phyloP scores from a whole-genome alignment of 2,113 vertebrate species.

The Tor tambroides region DNA sequence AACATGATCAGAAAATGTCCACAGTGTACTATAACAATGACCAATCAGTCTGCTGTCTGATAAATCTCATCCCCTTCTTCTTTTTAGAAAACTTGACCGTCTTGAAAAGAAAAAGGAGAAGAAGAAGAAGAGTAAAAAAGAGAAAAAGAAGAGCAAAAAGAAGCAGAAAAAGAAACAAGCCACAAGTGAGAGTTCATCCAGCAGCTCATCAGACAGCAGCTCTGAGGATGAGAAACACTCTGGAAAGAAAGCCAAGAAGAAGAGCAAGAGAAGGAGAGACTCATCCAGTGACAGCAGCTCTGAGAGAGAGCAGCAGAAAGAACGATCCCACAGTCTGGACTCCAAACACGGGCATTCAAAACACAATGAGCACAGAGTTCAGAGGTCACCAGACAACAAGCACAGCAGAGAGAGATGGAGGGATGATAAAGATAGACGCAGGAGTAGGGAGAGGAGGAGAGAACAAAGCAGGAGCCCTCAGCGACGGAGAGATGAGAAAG shows the following conservation, averaged over 20 bases:
- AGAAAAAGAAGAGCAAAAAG: conserved; percentile 84
- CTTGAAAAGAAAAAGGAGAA: conserved; percentile 90
- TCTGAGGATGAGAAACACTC: conserved; percentile 73
- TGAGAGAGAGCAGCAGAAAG: conserved; percentile 75
- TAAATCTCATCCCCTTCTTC: background rate
- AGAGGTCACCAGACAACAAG: background rate
- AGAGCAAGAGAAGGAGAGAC: conserved; percentile 80
- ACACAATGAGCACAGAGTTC: conserved; percentile 12
- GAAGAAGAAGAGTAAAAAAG: conserved; percentile 77
- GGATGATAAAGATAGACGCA: conserved; percentile 16
- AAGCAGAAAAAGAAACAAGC: conserved; percentile 85
- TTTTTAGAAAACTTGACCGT: conserved; percentile 88
- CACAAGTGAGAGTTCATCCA: conserved; percentile 70
- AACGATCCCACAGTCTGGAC: conserved; percentile 70
- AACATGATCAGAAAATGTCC: background rate
- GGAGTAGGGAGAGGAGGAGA: conserved; percentile 58
- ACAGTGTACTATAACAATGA: background rate
- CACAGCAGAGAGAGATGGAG: conserved; percentile 32
- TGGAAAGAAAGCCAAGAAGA: conserved; percentile 70
- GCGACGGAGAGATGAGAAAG: conserved; percentile 67
- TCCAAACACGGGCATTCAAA: conserved; percentile 30
- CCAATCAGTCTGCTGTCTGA: background rate
- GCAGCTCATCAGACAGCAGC: conserved; percentile 73
- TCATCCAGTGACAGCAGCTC: conserved; percentile 76
- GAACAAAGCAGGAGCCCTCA: conserved; percentile 68